Evolutionary conservation across 2,888 invertebrate species (phyloP), one percentile per base, ranked within the genome.

Genomic region (Perizoma affinitatum): DNA sequence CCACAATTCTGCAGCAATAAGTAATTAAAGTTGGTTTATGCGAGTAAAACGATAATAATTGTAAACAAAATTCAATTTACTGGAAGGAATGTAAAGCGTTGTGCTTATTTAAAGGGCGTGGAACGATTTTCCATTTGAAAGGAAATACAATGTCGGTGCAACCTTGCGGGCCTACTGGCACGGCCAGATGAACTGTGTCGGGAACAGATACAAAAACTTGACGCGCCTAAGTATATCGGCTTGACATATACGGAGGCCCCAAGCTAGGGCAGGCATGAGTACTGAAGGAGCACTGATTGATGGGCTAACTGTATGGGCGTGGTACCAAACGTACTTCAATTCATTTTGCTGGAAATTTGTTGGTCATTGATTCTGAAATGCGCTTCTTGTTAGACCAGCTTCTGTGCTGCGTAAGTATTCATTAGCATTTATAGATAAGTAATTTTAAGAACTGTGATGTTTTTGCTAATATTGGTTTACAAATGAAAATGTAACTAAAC

Each of bases 141-240:
- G 73, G 77, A 67, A 66, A 70, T 70, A 74, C 72, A 69, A 72
- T 73, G 75, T 71, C 67, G 63, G 67, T 68, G 68, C 78, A 87
- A 85, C 90, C 90, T 91, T 91, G 90, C 74, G 68, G 71, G 79
- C 78, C 83, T 79, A 72, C 73, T 75, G 74, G 71, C 75, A 71
- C 73, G 67, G 71, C 72, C 67, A 55, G 69, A 61, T 72, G 63
- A 87, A 82, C 84, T 88, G 79, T 88, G 88, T 80, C 88, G 88
- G 87, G 83, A 87, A 87, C 81, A 72, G 78, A 73, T 55, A 83
- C 78, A 91, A 91, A 91, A 91, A 91, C 80, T 76, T 52, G 63
- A 58, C 44, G 58, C 36, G 41, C 48, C 22, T 56, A 61, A 54
- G 57, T 57, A 55, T 63, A 58, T 63, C 64, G 84, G 74, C 78